Base-by-base conservation (phyloP, 2,797 vertebrate genomes). In the Phalanger gymnotis region DNA sequence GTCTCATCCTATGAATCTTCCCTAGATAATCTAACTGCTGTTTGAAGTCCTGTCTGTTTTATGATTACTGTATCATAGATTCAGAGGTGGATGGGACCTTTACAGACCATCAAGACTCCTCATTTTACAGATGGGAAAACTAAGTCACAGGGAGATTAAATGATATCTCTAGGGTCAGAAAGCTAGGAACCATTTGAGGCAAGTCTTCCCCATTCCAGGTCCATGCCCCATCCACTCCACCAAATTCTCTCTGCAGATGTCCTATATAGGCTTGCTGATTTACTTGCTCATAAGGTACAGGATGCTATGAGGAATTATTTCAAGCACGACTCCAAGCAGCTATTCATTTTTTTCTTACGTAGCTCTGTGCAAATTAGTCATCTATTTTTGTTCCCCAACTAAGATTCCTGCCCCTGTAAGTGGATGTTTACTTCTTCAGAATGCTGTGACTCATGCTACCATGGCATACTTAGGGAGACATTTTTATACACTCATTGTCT, bases 331-430 rank as follows among this genome's bases (percentile, higher is more conserved):
- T 55, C 57, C 53, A 5, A 14, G 52, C 56, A 31, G 40, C 52
- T 4, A 3, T 25, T 31, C 2, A 0, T 6, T 54, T 87, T n/a
- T 92, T 91, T 54, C 14, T 11, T 12, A 22, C 1, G 12, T 0
- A 25, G 40, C 30, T 87, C 54, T 22, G 81, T 87, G 93, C 91
- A 53, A 56, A 92, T 54, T 58, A 7, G 14, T 51, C 13, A 19
- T 22, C 58, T 27, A 0, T 27, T 52, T 53, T 12, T 12, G 55
- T 87, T 51, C 40, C 11, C 40, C 40, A 87, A 27, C 73, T 87
- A 51, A 87, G 73, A 87, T 25, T 25, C 92, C 94, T 27, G 40
- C 34, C 19, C 47, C 87, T 34, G 22, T 52, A 58, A 56, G 51
- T 5, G 1, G 54, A 11, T n/a, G 40, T 52, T 91, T 40, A 87